These are phyloP conservation scores for Lerista edwardsae DNA, from an alignment of 2,797 vertebrate genomes.

Conservation along the genomic window DNA sequence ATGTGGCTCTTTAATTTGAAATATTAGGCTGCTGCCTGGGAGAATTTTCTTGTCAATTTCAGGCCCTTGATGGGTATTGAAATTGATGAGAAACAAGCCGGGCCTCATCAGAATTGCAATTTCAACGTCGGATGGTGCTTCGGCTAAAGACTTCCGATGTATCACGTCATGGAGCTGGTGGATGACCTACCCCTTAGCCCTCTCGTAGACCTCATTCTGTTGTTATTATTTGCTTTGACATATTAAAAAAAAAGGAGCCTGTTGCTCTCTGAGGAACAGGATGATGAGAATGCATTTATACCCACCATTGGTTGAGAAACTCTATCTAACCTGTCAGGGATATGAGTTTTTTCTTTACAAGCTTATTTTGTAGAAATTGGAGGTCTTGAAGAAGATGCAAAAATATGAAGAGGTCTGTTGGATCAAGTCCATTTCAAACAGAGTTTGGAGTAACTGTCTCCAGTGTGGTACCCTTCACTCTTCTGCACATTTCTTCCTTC, in stretches of 20 bases:
- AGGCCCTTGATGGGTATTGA: neutral
- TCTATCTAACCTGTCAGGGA: neutral
- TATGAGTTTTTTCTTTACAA: neutral
- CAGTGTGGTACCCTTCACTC: too few relatives aligned
- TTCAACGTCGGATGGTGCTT: neutral
- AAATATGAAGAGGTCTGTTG: neutral
- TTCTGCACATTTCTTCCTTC: too few relatives aligned
- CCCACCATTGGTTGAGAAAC: neutral
- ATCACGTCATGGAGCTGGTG: neutral
- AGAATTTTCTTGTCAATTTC: conserved; percentile 23
- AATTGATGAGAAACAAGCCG: conserved; percentile 8
- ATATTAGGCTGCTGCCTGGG: conserved; percentile 8
- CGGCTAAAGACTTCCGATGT: neutral
- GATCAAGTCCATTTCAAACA: too few relatives aligned
- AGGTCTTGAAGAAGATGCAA: too few relatives aligned
- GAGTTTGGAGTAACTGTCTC: too few relatives aligned
- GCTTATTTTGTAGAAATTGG: neutral
- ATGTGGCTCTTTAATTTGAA: conserved; percentile 19
- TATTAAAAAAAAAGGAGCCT: neutral
- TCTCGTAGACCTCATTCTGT: neutral
- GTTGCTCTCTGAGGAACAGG: neutral
- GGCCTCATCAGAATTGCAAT: neutral
- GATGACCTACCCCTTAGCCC: neutral
- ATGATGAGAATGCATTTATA: neutral
- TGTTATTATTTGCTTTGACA: neutral